These are phyloP conservation scores for Metopia argyrocephala DNA, from an alignment of 2,888 invertebrate genomes.

Conservation along the genomic window DNA sequence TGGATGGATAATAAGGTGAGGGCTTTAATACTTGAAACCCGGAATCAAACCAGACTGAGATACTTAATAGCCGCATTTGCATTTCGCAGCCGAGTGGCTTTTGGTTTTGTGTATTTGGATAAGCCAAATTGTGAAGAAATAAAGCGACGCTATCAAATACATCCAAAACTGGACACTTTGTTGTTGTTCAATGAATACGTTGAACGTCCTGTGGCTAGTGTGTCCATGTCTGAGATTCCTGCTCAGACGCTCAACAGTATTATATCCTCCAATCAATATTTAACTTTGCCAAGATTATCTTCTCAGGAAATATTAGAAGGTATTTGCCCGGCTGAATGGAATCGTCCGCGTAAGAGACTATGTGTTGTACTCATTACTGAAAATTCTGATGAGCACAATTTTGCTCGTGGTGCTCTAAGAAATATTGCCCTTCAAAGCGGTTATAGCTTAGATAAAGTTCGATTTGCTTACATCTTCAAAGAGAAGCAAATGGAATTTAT, in stretches of 20 bases:
- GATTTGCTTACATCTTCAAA: constrained; percentile 93
- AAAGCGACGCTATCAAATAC: constrained; percentile 85
- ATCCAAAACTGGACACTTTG: constrained; percentile 87
- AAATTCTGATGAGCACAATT: constrained; percentile 79
- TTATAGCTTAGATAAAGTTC: constrained; percentile 84
- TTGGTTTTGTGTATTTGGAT: constrained; percentile 87
- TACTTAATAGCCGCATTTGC: constrained; percentile 93
- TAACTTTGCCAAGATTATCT: constrained; percentile 92
- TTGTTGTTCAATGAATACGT: constrained; percentile 94
- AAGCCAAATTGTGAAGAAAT: constrained; percentile 82
- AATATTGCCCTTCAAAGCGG: constrained; percentile 85
- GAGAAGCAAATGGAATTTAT: constrained; percentile 88
- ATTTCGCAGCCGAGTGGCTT: constrained; percentile 90
- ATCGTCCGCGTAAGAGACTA: constrained; percentile 85
- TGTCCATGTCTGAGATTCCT: constrained; percentile 94
- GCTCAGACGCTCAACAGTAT: constrained; percentile 92
- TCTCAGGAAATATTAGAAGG: constrained; percentile 86
- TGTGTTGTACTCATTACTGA: constrained; percentile 90
- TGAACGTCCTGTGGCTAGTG: constrained; percentile 88
- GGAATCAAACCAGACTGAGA: constrained; percentile 86
- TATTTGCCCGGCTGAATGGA: constrained; percentile 91
- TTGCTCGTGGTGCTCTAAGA: constrained; percentile 83
- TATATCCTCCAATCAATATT: constrained; percentile 92
- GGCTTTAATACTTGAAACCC: constrained; percentile 91
- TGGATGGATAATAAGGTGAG: constrained; percentile 96